Evolutionary conservation across 23 tunicate genomes (phyloP), one percentile per base, ranked within the genome.

Genomic region (Aplidium turbinatum): DNA sequence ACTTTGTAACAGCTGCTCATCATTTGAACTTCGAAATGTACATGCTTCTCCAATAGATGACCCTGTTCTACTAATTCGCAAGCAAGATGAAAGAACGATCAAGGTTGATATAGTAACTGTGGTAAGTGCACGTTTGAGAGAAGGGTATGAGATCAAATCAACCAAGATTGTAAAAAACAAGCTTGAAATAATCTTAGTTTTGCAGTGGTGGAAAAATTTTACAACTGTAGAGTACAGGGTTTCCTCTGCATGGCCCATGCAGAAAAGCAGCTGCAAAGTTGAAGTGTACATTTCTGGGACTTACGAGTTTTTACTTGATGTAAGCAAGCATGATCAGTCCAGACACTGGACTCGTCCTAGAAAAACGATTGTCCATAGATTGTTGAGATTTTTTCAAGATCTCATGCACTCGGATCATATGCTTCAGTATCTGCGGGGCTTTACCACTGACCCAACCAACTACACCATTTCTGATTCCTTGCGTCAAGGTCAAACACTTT

Each of bases 241-340:
- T 46, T 75, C 92, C 1, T 51, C 96, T 7, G 24, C 81, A 38
- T 89, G 96, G 96, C 96, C 96, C n/a, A 20, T 81, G n/a, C 55
- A 24, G 0, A 76, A 57, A 39, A 82, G 72, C 24, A 51, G 40
- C 18, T 77, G 73, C 32, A 72, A 91, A 57, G 75, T 91, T 25
- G 83, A 84, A 40, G 97, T 91, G 1, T 73, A 47, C 42, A 73
- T 91, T 21, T 58, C 58, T 34, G 85, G 85, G 9, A 79, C 91
- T 18, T 91, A 91, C 40, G 86, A 91, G 50, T 91, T 91, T 38
- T 71, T 91, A 20, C 61, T 22, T 4, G 97, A 91, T 58, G 75
- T 84, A 23, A 70, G 76, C 38, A 66, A 71, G 64, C 32, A 86
- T 40, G 25, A 48, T 26, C 58, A 64, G 4, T 39, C 65, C 20